These are phyloP conservation scores for Heteronetta atricapilla DNA, from an alignment of 2,113 vertebrate species.

Conservation along the genomic window DNA sequence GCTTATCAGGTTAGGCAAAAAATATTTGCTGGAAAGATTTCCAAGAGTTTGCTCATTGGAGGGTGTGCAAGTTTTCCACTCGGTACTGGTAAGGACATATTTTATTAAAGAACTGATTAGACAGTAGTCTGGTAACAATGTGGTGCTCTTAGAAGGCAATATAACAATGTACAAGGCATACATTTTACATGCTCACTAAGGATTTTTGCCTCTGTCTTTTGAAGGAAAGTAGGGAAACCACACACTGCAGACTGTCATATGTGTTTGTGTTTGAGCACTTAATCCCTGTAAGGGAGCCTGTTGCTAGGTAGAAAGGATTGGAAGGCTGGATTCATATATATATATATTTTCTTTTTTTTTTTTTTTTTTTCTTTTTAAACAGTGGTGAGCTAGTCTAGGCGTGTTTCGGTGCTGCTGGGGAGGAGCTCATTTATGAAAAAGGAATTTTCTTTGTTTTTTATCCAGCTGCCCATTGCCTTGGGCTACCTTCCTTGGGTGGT, in stretches of 20 bases:
- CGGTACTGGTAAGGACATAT: not conserved
- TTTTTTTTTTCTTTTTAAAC: not conserved
- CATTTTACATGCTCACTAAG: not conserved
- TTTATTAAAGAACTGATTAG: not conserved
- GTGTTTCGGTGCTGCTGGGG: not conserved
- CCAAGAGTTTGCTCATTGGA: not conserved
- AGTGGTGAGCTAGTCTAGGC: slow-evolving; percentile 23
- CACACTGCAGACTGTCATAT: not conserved
- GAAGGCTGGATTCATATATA: not conserved
- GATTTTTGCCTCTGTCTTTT: not conserved
- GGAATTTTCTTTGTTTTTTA: slow-evolving; percentile 62
- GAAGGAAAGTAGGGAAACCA: not conserved
- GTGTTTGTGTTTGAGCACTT: not conserved
- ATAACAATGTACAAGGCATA: not conserved
- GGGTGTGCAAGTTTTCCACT: not conserved
- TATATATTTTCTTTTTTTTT: too few species aligned
- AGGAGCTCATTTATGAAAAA: slow-evolving; percentile 33
- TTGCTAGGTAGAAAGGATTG: slow-evolving; percentile 20
- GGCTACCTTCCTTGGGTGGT: slow-evolving; percentile 45
- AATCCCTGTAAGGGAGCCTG: not conserved
- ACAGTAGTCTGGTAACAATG: not conserved
- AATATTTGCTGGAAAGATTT: not conserved
- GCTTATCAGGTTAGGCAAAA: not conserved
- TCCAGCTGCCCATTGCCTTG: slow-evolving; percentile 46
- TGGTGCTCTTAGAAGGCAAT: not conserved